These are phyloP conservation scores for Urosaurus nigricauda DNA, from an alignment of 2,797 vertebrate species.

Conservation along the genomic window DNA sequence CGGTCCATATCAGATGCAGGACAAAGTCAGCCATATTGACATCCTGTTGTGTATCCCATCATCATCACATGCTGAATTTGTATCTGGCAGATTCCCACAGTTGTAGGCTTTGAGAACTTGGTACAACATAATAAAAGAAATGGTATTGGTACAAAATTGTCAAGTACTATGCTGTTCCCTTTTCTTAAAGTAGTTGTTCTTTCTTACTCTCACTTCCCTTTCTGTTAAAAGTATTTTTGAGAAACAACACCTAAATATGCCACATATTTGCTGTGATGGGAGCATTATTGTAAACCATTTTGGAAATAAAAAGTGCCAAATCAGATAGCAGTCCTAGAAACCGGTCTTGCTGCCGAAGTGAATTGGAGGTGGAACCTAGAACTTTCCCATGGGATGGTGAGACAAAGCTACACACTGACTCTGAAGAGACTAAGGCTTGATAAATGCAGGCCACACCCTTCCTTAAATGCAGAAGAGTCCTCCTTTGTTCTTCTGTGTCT, in stretches of 20 bases:
- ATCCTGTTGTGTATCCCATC: background rate
- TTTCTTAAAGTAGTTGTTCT: background rate
- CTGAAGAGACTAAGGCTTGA: background rate
- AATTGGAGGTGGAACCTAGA: background rate
- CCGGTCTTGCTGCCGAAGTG: background rate
- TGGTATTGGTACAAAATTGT: background rate
- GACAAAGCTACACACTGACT: background rate
- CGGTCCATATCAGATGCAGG: background rate
- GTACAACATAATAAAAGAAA: background rate
- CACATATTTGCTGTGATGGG: background rate
- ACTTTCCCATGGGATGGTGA: constrained; percentile 17
- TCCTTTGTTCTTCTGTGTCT: constrained; percentile 20
- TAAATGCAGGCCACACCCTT: background rate
- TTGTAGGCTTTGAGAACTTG: background rate
- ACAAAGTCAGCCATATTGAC: background rate
- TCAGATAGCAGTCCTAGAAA: background rate
- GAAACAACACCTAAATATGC: background rate
- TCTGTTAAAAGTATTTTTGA: background rate
- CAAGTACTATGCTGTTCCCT: background rate
- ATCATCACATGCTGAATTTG: constrained; percentile 20
- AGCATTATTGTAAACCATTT: background rate
- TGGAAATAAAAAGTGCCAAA: background rate
- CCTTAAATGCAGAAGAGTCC: background rate
- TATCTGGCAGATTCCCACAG: background rate
- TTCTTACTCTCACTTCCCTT: background rate